Conservation (phyloP, 2,797 vertebrate genomes). For the Manis crassicaudata region DNA sequence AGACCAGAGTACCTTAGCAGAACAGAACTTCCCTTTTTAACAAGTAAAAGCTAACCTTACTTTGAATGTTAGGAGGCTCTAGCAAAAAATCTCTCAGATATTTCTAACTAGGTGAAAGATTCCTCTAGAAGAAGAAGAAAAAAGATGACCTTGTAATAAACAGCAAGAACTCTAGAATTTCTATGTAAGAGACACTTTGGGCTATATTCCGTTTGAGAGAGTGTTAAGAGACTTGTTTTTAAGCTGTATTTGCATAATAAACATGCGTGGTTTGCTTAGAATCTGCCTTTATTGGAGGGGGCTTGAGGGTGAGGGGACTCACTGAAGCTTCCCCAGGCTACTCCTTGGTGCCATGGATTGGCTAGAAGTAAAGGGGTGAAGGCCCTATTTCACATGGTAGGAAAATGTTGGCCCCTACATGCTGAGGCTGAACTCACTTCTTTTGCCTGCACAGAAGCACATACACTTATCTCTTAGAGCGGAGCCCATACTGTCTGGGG, state of each 20-base stretch:
- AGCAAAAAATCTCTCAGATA: not conserved
- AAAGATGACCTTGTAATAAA: not conserved
- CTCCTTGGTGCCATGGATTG: not conserved
- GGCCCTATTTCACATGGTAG: not conserved
- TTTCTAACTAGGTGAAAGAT: slow-evolving; percentile 36
- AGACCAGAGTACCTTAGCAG: not conserved
- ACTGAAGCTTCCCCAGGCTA: not conserved
- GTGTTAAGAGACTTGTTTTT: not conserved
- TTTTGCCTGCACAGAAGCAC: not conserved
- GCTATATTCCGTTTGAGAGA: not conserved
- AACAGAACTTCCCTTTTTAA: slow-evolving; percentile 21
- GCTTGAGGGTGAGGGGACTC: not conserved
- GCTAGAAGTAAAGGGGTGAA: not conserved
- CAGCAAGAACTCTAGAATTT: not conserved
- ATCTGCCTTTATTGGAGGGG: not conserved
- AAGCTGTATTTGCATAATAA: not conserved
- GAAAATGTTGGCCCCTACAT: not conserved
- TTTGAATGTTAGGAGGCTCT: not conserved
- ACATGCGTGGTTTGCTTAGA: not conserved
- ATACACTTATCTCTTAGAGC: not conserved
- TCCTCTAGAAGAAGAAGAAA: not conserved
- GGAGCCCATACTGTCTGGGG: not conserved
- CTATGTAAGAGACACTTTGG: not conserved
- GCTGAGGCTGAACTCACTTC: not conserved
- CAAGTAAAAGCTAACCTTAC: slow-evolving; percentile 11